Base-by-base conservation (phyloP, 2,888 invertebrate species). In the Xestia xanthographa region DNA sequence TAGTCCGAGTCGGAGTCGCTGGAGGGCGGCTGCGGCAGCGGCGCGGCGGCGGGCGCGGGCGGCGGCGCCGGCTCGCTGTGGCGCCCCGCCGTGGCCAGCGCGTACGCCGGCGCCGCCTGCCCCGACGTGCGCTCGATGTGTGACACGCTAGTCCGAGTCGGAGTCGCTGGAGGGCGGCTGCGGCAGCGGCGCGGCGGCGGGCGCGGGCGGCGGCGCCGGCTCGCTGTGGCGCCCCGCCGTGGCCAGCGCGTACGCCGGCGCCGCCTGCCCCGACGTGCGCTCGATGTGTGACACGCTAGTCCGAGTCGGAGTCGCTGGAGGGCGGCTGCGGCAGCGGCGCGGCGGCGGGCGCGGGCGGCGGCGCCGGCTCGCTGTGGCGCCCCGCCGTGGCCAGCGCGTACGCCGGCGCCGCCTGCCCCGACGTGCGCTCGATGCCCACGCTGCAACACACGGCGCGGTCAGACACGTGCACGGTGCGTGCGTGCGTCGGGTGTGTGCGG, bases 391-490 rank as follows among this genome's bases (percentile, higher is more conserved):
- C 93, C 77, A 93, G 89, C 78, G 95, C 91, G 92, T 95, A 96
- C 73, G 95, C 95, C 65, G 95, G 94, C 89, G 94, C 94, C 72
- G 93, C 74, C 87, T 90, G 90, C 3, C 95, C 95, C 70, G 94
- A 90, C 77, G 98, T 98, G 92, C 98, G 98, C 94, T 99, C 99
- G 93, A 99, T 98, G 90, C 98, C 99, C 92, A 99, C 98, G 92
- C 96, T 96, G 93, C 62, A 87, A 67, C 68, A 65, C 12, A 38
- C 22, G 34, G n/a, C 29, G 14, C 2, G 29, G 9, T 11, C n/a
- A 22, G 6, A 26, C 20, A 14, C 14, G 11, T 1, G 20, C 17
- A 17, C 11, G 17, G 56, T 5, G 5, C 5, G 8, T 1, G 45
- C 29, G 6, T 14, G 12, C 5, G 43, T 41, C 11, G 22, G 0